Evolutionary conservation across 2,113 vertebrate species (phyloP), one percentile per base, ranked within the genome.

Genomic region (Rhodinocichla rosea): DNA sequence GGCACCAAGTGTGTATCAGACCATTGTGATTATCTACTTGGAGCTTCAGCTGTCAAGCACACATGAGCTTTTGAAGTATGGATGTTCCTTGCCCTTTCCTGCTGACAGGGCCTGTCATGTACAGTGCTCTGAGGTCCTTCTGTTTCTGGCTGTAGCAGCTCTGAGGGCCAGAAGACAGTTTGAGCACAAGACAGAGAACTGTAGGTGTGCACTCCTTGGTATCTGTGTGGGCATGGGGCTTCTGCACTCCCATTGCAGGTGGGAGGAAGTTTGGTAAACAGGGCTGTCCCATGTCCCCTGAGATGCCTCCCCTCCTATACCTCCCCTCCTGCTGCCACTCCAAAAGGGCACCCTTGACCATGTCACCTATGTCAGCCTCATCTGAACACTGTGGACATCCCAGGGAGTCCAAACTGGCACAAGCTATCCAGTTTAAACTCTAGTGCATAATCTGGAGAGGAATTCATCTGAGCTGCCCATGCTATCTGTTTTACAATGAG

Each of bases 11-110:
- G 19, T 40, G 10, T 60, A 52, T 65, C 65, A 87, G 70, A 76
- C 9, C 13, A 23, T 9, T 35, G 65, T 0, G 0, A 40, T 64
- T n/a, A 17, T 47, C 75, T 56, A 4, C n/a, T 15, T 81, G 68
- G 42, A 64, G 24, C 18, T 88, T 42, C 50, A 75, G 42, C 27
- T 40, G 9, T 27, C 19, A 50, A 82, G 52, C 11, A 21, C 35
- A 20, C 2, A 1, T 2, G 22, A 60, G 17, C 33, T 40, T 56
- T 56, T 85, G 65, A 59, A 84, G 28, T 32, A 59, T 27, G 35
- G 33, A 4, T 67, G 52, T 35, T 59, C 42, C 56, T 87, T 52
- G 27, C 16, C 23, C 47, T 52, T 79, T 79, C 5, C 44, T 50
- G 12, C 20, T 56, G 32, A 30, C 14, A 56, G 27, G 7, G 7